These are phyloP conservation scores for Gallinago jamesoni DNA, from an alignment of 2,113 vertebrate genomes.

Conservation along the genomic window DNA sequence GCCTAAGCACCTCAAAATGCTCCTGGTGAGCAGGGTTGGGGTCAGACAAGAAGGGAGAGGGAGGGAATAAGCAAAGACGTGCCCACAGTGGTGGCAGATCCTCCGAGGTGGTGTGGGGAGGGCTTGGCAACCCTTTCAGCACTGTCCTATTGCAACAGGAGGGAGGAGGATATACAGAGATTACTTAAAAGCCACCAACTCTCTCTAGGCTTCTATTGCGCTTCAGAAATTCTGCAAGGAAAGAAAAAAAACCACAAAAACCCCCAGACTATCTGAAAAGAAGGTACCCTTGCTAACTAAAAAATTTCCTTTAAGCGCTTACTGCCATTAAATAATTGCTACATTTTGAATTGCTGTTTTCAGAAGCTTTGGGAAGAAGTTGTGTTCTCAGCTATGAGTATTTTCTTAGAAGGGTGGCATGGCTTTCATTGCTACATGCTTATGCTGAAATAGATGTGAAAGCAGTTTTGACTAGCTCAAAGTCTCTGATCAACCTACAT, in stretches of 20 bases:
- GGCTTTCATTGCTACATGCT: not conserved
- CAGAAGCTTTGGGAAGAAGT: slow-evolving; percentile 14
- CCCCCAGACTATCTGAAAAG: not conserved
- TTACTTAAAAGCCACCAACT: slow-evolving; percentile 68
- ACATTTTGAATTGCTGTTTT: slow-evolving; percentile 28
- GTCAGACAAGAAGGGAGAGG: not conserved
- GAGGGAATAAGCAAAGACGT: not conserved
- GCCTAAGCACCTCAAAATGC: not conserved
- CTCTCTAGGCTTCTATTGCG: not conserved
- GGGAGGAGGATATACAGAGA: slow-evolving; percentile 50
- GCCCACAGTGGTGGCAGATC: not conserved
- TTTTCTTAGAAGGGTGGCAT: slow-evolving; percentile 14
- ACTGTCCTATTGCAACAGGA: slow-evolving; percentile 43
- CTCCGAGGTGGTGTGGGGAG: not conserved
- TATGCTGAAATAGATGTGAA: slow-evolving; percentile 33
- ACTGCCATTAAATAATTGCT: slow-evolving; percentile 31
- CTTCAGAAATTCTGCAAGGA: slow-evolving; percentile 60
- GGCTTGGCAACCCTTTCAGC: not conserved
- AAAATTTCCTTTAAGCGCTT: not conserved
- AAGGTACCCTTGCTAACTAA: slow-evolving; percentile 65
- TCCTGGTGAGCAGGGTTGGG: not conserved
- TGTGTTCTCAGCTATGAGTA: not conserved
- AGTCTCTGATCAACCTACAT: slow-evolving; percentile 41
- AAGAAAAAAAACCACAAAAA: not conserved
- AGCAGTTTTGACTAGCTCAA: slow-evolving; percentile 39